phyloP scores from a whole-genome alignment of 1,140 invertebrate genomes.

The Apis florea region DNA sequence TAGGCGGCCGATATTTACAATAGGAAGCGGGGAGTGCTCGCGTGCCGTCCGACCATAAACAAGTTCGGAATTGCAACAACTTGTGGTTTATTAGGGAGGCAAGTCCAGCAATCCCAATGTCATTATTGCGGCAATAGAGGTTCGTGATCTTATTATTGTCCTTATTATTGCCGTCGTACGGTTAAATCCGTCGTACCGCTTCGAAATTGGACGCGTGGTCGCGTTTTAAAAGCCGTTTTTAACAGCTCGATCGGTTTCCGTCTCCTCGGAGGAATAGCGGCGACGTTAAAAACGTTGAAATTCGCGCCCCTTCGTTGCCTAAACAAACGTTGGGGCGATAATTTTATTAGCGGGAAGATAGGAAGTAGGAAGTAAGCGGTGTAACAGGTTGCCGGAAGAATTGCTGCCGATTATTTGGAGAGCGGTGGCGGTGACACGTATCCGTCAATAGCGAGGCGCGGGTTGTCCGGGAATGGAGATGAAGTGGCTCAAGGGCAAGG shows the following conservation, averaged over 20 bases:
- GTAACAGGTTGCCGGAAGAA: background rate
- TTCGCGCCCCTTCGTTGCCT: no score
- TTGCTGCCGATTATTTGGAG: background rate
- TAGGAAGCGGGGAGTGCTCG: slow-evolving; percentile 65
- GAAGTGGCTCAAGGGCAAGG: slow-evolving; percentile 65
- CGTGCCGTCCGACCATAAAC: slow-evolving; percentile 71
- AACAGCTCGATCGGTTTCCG: background rate
- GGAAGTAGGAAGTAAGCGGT: no score
- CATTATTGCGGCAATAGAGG: slow-evolving; percentile 71
- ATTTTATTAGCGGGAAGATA: no score
- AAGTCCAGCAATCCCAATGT: slow-evolving; percentile 65
- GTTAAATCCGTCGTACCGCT: slow-evolving; percentile 33
- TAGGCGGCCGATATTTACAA: slow-evolving; percentile 68
- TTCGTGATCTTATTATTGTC: slow-evolving; percentile 74
- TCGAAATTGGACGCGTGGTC: background rate
- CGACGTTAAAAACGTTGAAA: no score
- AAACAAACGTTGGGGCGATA: no score
- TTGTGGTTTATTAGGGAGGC: slow-evolving; percentile 73
- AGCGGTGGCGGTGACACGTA: slow-evolving; percentile 23
- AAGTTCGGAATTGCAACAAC: slow-evolving; percentile 70
- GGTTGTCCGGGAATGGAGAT: slow-evolving; percentile 60
- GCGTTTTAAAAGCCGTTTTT: slow-evolving; percentile 13
- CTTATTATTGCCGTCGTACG: slow-evolving; percentile 62
- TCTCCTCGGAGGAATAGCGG: no score
- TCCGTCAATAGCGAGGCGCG: slow-evolving; percentile 29